Conservation (phyloP, 2,113 vertebrate species). For the Eulemur rufifrons region DNA sequence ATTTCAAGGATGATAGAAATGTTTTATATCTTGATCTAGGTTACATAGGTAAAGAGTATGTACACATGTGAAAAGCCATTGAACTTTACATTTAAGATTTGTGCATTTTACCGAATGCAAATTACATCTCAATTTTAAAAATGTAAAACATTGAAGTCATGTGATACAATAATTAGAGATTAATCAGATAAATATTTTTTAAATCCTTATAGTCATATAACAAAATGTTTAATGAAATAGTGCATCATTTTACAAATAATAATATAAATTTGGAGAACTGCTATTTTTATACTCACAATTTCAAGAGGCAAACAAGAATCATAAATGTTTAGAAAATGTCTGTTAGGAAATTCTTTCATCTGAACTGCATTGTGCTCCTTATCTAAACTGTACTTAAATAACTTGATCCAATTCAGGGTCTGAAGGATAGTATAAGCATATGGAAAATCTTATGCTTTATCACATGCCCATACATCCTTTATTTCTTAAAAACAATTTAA, state of each 20-base stretch:
- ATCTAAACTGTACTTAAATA: slow-evolving; percentile 58
- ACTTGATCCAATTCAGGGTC: slow-evolving; percentile 45
- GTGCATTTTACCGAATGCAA: neutral
- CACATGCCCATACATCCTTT: slow-evolving; percentile 6
- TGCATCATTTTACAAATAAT: slow-evolving; percentile 22
- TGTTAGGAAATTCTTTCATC: slow-evolving; percentile 17
- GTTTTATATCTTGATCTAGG: neutral
- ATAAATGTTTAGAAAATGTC: slow-evolving; percentile 9
- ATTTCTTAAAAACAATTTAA: slow-evolving; percentile 42
- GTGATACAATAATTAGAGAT: neutral
- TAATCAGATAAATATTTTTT: neutral
- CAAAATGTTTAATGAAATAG: neutral
- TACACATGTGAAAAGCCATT: neutral
- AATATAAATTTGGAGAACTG: neutral
- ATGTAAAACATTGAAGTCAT: neutral
- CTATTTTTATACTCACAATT: neutral
- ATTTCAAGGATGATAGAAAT: neutral
- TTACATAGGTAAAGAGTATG: neutral
- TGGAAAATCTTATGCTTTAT: slow-evolving; percentile 48
- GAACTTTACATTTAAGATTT: neutral
- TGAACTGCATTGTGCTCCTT: slow-evolving; percentile 21
- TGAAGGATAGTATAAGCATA: slow-evolving; percentile 56
- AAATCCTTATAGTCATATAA: neutral
- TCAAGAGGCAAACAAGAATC: slow-evolving; percentile 27
- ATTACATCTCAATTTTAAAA: neutral